phyloP scores from a whole-genome alignment of 2,797 vertebrate species.

The Silurus lanzhouensis region DNA sequence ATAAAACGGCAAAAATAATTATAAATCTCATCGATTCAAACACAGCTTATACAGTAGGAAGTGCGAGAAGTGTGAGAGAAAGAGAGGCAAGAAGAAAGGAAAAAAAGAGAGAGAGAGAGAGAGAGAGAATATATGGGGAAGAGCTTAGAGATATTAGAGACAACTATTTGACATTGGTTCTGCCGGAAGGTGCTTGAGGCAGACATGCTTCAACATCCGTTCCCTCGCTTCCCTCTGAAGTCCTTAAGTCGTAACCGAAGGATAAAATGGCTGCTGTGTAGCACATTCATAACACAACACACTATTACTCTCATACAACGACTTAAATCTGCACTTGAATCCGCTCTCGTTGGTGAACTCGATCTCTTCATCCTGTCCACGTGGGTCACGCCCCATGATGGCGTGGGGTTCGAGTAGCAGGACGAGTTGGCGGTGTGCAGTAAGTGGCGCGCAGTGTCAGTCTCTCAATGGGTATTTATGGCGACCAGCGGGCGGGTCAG shows the following conservation, averaged over 20 bases:
- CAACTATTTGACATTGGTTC: constrained; percentile 43
- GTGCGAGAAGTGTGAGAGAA: constrained; percentile 25
- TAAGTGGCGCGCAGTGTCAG: constrained; percentile 40
- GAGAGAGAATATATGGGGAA: constrained; percentile 51
- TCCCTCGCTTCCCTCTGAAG: constrained; percentile 23
- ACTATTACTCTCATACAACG: constrained; percentile 16
- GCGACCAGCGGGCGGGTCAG: constrained; percentile 51
- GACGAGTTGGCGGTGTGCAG: constrained; percentile 34
- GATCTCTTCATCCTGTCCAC: constrained; percentile 23
- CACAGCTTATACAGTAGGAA: constrained; percentile 27
- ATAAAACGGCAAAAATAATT: constrained; percentile 48
- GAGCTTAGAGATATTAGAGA: constrained; percentile 46
- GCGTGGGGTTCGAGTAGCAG: constrained; percentile 46
- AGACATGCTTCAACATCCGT: constrained; percentile 26
- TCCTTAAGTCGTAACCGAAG: constrained; percentile 19
- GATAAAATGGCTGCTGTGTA: constrained; percentile 47
- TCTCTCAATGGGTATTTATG: constrained; percentile 52
- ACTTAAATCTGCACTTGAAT: constrained; percentile 15
- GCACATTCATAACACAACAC: constrained; percentile 46
- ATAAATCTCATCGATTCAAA: constrained; percentile 13
- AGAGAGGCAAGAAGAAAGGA: constrained; percentile 32
- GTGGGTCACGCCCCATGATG: constrained; percentile 38
- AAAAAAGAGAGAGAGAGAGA: constrained; percentile 29
- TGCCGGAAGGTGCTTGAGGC: constrained; percentile 27
- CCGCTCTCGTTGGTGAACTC: constrained; percentile 13